phyloP scores from a whole-genome alignment of 2,113 vertebrate species.

The Arothron firmamentum region DNA sequence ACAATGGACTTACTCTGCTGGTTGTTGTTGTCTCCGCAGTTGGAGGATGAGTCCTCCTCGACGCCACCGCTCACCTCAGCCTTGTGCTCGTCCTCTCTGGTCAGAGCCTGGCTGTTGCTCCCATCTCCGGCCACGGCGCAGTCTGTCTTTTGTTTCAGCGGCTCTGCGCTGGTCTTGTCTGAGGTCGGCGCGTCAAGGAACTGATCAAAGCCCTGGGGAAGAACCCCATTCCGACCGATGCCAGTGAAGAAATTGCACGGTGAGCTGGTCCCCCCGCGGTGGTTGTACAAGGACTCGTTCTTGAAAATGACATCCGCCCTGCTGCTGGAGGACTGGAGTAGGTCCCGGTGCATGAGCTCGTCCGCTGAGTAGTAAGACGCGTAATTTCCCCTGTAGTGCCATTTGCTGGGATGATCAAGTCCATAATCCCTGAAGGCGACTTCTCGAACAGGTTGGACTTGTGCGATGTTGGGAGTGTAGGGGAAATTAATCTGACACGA shows the following conservation, averaged over 20 bases:
- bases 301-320: constrained; percentile 93
- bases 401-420: constrained; percentile 94
- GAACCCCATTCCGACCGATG: constrained; percentile 92
- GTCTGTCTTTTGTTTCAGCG: constrained; percentile 80
- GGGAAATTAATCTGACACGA: constrained; percentile 97
- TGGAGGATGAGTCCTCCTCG: constrained; percentile 84
- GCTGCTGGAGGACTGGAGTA: constrained; percentile 80
- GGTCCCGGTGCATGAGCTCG: constrained; percentile 87
- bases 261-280: constrained; percentile 78
- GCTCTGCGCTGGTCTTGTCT: constrained; percentile 68
- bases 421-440: constrained; percentile 97
- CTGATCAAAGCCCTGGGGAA: constrained; percentile 96
- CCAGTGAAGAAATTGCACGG: constrained; percentile 85
- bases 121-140: constrained; percentile 67
- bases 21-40: constrained; percentile 87
- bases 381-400: constrained; percentile 90
- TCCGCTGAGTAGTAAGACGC: constrained; percentile 90
- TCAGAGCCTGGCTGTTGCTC: constrained; percentile 76
- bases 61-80: constrained; percentile 73
- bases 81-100: constrained; percentile 79
- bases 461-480: constrained; percentile 92
- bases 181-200: constrained; percentile 84
- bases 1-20: constrained; percentile 81
- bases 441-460: constrained; percentile 95
- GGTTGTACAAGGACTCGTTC: constrained; percentile 84